Evolutionary conservation across 2,113 vertebrate species (phyloP).

Genomic region (Syngnathus typhle): DNA sequence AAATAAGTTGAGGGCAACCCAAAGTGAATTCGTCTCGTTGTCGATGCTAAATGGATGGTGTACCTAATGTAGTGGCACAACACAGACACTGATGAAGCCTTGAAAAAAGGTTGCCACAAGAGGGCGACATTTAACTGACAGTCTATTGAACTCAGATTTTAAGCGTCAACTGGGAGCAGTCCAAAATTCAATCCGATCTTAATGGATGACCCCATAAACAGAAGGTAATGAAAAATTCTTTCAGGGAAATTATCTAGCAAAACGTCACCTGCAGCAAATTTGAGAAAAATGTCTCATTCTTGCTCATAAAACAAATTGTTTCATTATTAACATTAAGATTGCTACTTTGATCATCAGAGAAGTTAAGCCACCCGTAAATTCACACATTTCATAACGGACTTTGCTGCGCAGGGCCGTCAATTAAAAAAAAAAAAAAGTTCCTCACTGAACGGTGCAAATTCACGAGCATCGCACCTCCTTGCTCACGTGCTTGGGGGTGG

Average conservation of each 20-base stretch:
- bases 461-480: background rate
- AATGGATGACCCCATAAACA: background rate
- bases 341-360: background rate
- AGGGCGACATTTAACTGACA: background rate
- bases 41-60: background rate
- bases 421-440: background rate
- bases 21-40: background rate
- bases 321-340: background rate
- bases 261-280: background rate
- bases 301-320: background rate
- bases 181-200: background rate
- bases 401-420: background rate
- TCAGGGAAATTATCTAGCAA: background rate
- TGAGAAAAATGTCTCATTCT: too few species aligned
- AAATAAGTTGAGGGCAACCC: too few species aligned
- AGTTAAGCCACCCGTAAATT: background rate
- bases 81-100: background rate
- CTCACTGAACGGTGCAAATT: background rate
- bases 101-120: background rate
- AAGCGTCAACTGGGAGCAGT: background rate
- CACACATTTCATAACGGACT: background rate
- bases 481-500: background rate
- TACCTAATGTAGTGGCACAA: background rate
- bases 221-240: background rate
- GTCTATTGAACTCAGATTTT: background rate